Conservation (phyloP, 2,113 vertebrate species). For the Tylochromis polylepis region DNA sequence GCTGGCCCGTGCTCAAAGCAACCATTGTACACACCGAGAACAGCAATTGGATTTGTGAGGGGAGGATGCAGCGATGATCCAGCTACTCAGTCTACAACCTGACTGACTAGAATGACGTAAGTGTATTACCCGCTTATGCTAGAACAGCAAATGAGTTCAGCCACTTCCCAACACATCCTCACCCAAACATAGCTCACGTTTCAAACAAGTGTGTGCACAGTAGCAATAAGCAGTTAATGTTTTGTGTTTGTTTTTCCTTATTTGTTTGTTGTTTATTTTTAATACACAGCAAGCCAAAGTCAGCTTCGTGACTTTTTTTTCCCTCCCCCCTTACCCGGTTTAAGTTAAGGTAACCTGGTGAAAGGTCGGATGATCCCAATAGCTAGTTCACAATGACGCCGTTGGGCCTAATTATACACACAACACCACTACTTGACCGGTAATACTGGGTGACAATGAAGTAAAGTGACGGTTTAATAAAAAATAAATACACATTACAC, state of each 20-base stretch:
- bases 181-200: neutral
- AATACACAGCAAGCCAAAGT: neutral
- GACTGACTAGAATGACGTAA: constrained; percentile 57
- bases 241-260: neutral
- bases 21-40: neutral
- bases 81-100: constrained; percentile 31
- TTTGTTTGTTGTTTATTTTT: neutral
- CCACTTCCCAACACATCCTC: constrained; percentile 5
- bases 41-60: neutral
- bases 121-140: constrained; percentile 34
- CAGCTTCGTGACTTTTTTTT: neutral
- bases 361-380: neutral
- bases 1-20: neutral
- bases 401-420: constrained; percentile 30
- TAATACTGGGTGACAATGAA: neutral
- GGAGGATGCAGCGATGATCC: constrained; percentile 35
- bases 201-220: neutral
- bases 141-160: constrained; percentile 27
- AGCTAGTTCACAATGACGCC: constrained; percentile 41
- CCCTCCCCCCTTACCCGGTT: neutral
- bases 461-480: neutral
- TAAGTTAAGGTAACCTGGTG: neutral
- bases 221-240: neutral
- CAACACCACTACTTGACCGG: neutral
- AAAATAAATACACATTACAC: neutral